Evolutionary conservation across 2,797 vertebrate genomes (phyloP), one percentile per base, ranked within the genome.

Genomic region (Natrix natrix): DNA sequence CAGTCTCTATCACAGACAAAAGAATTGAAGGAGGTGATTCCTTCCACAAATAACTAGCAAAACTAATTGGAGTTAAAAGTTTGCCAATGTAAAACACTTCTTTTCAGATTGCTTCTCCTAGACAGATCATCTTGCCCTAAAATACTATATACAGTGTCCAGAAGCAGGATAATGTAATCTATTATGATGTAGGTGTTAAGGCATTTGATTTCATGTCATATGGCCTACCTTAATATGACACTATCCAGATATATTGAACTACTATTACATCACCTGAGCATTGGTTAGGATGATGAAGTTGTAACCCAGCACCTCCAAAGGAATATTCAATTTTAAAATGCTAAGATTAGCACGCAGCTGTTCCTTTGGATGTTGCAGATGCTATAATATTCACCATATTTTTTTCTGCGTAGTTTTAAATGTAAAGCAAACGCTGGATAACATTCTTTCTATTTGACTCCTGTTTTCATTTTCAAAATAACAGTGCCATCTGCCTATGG

Each of bases 391-490:
- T 63, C 66, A 61, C 91, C 86, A 52, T 10, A 20, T 90, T 93
- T 91, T 86, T 54, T 91, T 89, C 94, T 93, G 57, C 66, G 78
- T 54, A 91, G n/a, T 88, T 92, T 20, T 90, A 66, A 90, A 90
- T 90, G 83, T 20, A 90, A 86, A 90, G 88, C 57, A 63, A 91
- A 88, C 37, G 52, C 57, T 55, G 92, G 83, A 63, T 88, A 63
- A 90, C 56, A 61, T 10, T 55, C 55, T 83, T n/a, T 92, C n/a
- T 90, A 52, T 37, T 52, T 95, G 61, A 92, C 86, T 92, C 90
- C 2, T 0, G 89, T 90, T 93, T 54, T 92, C 93, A 91, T 88
- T 88, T 92, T 52, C 57, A 89, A 92, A 89, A 86, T 91, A 88
- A 88, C 91, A 91, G 56, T 94, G 78, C 90, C 86, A 90, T 88